Evolutionary conservation across 2,113 vertebrate genomes (phyloP).

Genomic region (Chaenogobius annularis): DNA sequence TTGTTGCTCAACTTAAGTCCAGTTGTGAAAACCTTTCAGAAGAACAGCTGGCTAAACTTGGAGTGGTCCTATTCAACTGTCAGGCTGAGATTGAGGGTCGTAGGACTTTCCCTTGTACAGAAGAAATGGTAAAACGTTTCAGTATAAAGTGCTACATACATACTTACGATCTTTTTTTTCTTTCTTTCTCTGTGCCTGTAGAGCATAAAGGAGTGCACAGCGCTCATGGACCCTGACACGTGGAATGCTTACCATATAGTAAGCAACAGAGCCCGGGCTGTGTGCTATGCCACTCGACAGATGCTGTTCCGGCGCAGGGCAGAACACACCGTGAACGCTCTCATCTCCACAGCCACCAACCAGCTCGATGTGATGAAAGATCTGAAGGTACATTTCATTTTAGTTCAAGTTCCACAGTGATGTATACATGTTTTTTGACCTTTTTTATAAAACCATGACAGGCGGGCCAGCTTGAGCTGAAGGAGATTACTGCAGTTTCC

Average conservation of each 20-base stretch:
- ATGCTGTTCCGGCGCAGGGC: constrained; percentile 79
- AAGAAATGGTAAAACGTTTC: constrained; percentile 67
- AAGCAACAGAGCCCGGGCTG: constrained; percentile 80
- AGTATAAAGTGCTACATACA: no score
- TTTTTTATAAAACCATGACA: constrained; percentile 27
- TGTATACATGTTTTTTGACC: neutral
- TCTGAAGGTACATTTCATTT: constrained; percentile 72
- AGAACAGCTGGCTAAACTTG: constrained; percentile 80
- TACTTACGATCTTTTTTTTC: no score
- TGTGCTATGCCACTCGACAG: constrained; percentile 83
- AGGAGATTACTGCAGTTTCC: constrained; percentile 65
- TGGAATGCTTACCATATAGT: constrained; percentile 86
- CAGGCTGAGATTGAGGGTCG: constrained; percentile 74
- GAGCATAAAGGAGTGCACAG: constrained; percentile 80
- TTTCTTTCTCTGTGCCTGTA: constrained; percentile 47
- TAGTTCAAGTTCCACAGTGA: neutral
- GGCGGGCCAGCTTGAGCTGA: constrained; percentile 79
- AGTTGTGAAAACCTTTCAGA: constrained; percentile 75
- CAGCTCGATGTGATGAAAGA: constrained; percentile 81
- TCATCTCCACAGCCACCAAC: constrained; percentile 77
- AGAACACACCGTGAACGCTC: constrained; percentile 78
- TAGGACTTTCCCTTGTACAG: constrained; percentile 66
- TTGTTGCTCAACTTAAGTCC: constrained; percentile 61
- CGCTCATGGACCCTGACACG: constrained; percentile 79
- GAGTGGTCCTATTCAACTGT: constrained; percentile 78